These are phyloP conservation scores for Nipponia nippon DNA, from an alignment of 2,113 vertebrate species.

Conservation along the genomic window DNA sequence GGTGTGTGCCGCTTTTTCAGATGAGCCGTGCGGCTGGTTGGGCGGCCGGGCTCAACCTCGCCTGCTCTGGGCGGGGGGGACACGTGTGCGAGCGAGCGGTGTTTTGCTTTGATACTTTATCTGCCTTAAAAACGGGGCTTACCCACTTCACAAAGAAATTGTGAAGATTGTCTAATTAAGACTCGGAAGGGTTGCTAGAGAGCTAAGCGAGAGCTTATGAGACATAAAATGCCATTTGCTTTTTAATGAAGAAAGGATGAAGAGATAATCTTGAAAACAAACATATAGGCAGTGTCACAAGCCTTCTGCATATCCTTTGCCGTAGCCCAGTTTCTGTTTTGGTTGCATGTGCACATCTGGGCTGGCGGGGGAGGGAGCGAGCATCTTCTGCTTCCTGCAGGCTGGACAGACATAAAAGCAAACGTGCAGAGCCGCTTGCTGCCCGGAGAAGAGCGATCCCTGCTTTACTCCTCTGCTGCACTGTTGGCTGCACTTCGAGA, in stretches of 20 bases:
- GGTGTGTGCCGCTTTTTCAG: not conserved
- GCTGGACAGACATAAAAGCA: not conserved
- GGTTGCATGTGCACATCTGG: not conserved
- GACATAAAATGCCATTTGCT: not conserved
- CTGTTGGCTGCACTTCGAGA: not conserved
- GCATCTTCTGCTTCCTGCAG: not conserved
- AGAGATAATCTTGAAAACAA: not conserved
- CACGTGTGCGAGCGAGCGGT: rapidly evolving
- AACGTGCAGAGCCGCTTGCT: not conserved
- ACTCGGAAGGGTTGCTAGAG: not conserved
- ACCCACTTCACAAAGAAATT: not conserved
- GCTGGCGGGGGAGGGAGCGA: not conserved
- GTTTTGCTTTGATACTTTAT: not conserved
- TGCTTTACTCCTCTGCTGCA: not conserved
- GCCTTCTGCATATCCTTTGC: not conserved
- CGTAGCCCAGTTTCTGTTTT: not conserved
- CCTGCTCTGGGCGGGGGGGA: not conserved
- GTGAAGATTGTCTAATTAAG: not conserved
- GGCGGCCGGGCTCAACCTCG: rapidly evolving
- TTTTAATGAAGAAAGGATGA: not conserved
- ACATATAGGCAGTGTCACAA: rapidly evolving
- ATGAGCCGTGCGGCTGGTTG: rapidly evolving
- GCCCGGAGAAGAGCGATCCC: not conserved
- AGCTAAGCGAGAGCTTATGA: not conserved
- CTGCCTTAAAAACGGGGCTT: not conserved